Evolutionary conservation across 2,888 invertebrate species (phyloP), one percentile per base, ranked within the genome.

Genomic region (Griposia aprilina): DNA sequence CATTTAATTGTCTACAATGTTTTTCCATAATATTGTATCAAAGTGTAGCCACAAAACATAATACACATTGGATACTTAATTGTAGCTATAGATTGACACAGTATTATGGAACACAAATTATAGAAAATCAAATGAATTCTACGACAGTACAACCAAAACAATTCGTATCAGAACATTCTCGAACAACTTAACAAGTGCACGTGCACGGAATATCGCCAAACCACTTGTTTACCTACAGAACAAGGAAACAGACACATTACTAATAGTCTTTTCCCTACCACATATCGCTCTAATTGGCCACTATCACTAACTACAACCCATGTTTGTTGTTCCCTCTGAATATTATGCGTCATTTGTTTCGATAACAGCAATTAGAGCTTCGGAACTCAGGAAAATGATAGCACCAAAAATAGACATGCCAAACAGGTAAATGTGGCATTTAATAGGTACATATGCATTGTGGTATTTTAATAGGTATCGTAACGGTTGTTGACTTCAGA

Each of bases 171-270:
- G 41, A 72, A 48, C 36, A 60, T 60, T 76, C 59, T 76, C 7
- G 11, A 52, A 23, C 17, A 52, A 15, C 0, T 23, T 59, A 36
- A 45, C 59, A 70, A 62, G 69, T 57, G 30, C 71, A 71, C 57
- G 59, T 68, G 71, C 36, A 76, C 82, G n/a, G 5, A 45, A 82
- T 48, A 66, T 36, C 23, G 13, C 5, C 6, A 7, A 48, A 26
- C 1, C 23, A n/a, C 69, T 5, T 87, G 80, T 87, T 67, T 67
- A 80, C 81, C 36, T 50, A 52, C 63, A 17, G 20, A 62, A 72
- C 62, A 74, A 80, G 76, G 88, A 89, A 89, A 89, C 71, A 89
- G 72, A 80, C 13, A 77, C 63, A 67, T 15, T 66, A 78, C 52
- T 70, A 74, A 78, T 83, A 82, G 52, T 48, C 62, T 55, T 88